Percentiles rank a stretch among this genome's conserved stretches.
Evolutionary conservation across 1,140 invertebrate species (phyloP).

Genomic region (Zaprionus gabonicus): DNA sequence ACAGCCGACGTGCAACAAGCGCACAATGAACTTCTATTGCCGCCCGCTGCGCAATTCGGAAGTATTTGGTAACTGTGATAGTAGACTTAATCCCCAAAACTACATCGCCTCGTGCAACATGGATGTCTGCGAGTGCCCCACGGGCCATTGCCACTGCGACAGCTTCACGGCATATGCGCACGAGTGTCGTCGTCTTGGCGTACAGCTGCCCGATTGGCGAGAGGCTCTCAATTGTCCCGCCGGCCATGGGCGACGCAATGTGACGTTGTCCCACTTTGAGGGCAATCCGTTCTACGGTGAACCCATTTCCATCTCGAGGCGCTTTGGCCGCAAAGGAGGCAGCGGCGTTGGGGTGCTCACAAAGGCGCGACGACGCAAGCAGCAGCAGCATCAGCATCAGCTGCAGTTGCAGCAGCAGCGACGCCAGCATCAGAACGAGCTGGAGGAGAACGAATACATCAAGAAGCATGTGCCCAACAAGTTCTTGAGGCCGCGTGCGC

Average conservation of each 20-base stretch:
- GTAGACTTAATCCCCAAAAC: constrained; percentile 90
- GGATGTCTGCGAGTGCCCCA: constrained; percentile 95
- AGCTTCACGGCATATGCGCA: constrained; percentile 94
- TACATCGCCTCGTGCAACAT: constrained; percentile 94
- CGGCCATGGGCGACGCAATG: constrained; percentile 63
- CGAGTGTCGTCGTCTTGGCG: constrained; percentile 92
- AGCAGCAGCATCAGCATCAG: constrained; percentile 27
- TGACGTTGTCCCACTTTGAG: constrained; percentile 45
- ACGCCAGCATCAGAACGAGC: constrained; percentile 38
- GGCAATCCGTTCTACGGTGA: constrained; percentile 66
- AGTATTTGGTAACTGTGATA: constrained; percentile 89
- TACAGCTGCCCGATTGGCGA: constrained; percentile 88
- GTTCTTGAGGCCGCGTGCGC: constrained; percentile 68
- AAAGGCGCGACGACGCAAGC: constrained; percentile 42
- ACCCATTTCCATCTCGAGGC: constrained; percentile 35
- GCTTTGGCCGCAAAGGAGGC: constrained; percentile 18
- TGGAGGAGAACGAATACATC: constrained; percentile 70
- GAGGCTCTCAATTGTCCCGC: constrained; percentile 87
- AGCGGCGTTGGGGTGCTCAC: constrained; percentile 7
- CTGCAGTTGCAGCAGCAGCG: constrained; percentile 32
- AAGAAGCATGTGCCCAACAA: constrained; percentile 79
- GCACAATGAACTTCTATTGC: constrained; percentile 68
- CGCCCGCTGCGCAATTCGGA: constrained; percentile 83
- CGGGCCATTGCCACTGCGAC: constrained; percentile 93
- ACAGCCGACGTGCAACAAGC: constrained; percentile 84